Evolutionary conservation across 2,888 invertebrate species (phyloP).

Genomic region (Stegana nigrithorax): DNA sequence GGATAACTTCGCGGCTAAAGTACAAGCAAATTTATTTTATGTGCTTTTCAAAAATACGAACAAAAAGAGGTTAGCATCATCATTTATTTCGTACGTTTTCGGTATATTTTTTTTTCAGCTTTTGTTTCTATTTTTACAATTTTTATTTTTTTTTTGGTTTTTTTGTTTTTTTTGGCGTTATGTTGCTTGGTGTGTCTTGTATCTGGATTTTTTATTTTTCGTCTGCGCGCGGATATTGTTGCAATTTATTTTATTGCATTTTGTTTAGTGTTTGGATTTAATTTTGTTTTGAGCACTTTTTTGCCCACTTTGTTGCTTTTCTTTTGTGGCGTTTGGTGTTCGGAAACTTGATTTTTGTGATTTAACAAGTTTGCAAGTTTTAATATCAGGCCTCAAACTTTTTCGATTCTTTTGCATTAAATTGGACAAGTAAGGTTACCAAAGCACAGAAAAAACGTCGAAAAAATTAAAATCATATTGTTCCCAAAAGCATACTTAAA

Average conservation of each 20-base stretch:
- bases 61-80: conserved; percentile 42
- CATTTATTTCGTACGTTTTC: conserved; percentile 49
- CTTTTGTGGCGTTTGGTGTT: not conserved
- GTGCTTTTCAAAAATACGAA: conserved; percentile 33
- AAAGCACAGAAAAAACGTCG: too few relatives aligned
- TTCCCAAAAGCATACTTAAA: conserved; percentile 5
- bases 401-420: conserved; percentile 46
- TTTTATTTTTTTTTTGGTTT: conserved; percentile 3
- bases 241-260: conserved; percentile 63
- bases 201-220: not conserved
- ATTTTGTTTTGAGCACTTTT: conserved; percentile 45
- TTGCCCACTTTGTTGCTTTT: conserved; percentile 10
- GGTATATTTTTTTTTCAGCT: too few relatives aligned
- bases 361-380: conserved; percentile 55
- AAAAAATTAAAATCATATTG: not conserved
- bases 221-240: conserved; percentile 45
- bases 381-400: conserved; percentile 50
- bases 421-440: conserved; percentile 1
- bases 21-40: conserved; percentile 54
- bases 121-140: conserved; percentile 36
- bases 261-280: conserved; percentile 49
- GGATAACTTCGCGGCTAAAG: conserved; percentile 29
- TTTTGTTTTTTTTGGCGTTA: conserved; percentile 20
- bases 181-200: conserved; percentile 9
- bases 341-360: conserved; percentile 5